phyloP scores from a whole-genome alignment of 2,888 invertebrate species.

The Creontiades dilutus region DNA sequence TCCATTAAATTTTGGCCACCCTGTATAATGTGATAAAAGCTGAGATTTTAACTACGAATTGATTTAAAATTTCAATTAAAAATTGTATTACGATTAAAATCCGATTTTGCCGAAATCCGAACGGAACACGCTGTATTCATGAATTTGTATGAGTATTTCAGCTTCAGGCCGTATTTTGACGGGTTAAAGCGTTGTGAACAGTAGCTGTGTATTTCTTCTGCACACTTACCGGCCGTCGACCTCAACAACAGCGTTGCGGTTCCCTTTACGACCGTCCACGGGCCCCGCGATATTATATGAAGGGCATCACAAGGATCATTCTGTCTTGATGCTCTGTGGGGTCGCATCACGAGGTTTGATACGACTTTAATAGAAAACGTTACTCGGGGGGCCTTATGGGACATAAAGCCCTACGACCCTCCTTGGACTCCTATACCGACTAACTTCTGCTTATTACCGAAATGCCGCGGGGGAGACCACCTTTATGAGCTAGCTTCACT shows the following conservation, averaged over 20 bases:
- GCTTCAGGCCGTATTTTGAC: too few species aligned
- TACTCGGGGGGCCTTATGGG: neutral
- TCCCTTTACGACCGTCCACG: slow-evolving; percentile 32
- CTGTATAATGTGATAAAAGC: too few species aligned
- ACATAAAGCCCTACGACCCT: slow-evolving; percentile 29
- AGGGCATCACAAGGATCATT: slow-evolving; percentile 23
- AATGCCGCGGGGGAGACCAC: slow-evolving; percentile 17
- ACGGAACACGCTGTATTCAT: too few species aligned
- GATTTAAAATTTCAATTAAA: too few species aligned
- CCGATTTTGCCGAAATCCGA: too few species aligned
- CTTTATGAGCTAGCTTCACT: slow-evolving; percentile 4
- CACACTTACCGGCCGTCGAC: neutral
- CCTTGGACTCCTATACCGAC: neutral
- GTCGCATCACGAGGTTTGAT: slow-evolving; percentile 8
- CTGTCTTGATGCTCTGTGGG: slow-evolving; percentile 21
- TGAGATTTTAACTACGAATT: too few species aligned
- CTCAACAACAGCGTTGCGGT: slow-evolving; percentile 1
- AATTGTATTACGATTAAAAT: too few species aligned
- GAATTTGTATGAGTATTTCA: too few species aligned
- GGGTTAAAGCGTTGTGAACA: too few species aligned
- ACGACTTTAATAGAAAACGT: slow-evolving; percentile 39
- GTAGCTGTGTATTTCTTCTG: neutral
- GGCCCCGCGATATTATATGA: slow-evolving; percentile 6
- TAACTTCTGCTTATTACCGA: slow-evolving; percentile 42
- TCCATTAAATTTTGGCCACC: too few species aligned